These are phyloP conservation scores for Campaea margaritaria DNA, from an alignment of 2,888 invertebrate species.

Conservation along the genomic window DNA sequence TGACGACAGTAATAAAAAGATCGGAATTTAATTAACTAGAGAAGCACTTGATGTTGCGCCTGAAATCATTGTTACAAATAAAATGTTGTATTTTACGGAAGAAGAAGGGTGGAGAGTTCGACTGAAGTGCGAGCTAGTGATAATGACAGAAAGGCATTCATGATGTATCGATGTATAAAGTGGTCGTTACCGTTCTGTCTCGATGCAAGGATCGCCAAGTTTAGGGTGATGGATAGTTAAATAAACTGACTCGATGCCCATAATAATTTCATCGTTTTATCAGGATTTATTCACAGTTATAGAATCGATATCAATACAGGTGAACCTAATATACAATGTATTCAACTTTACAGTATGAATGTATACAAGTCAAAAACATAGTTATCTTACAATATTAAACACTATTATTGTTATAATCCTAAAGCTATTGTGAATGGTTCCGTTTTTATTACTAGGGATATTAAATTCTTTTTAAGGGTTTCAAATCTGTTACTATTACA, in stretches of 20 bases:
- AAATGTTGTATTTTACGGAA: conserved; percentile 65
- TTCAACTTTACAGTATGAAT: conserved; percentile 79
- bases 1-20: conserved; percentile 61
- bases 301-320: conserved; percentile 77
- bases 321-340: conserved; percentile 79
- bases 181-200: conserved; percentile 82
- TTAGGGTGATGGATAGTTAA: conserved; percentile 72
- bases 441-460: conserved; percentile 68
- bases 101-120: conserved; percentile 78
- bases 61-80: conserved; percentile 62
- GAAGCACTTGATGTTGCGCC: conserved; percentile 67
- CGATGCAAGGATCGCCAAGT: conserved; percentile 80
- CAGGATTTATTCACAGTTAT: conserved; percentile 84
- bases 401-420: conserved; percentile 82
- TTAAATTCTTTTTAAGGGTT: conserved; percentile 62
- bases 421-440: conserved; percentile 82
- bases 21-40: conserved; percentile 63
- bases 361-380: conserved; percentile 85
- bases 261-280: conserved; percentile 69
- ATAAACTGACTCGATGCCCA: conserved; percentile 74
- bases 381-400: conserved; percentile 78
- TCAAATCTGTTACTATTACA: conserved; percentile 61
- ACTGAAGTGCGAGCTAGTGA: conserved; percentile 79
- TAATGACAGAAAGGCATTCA: conserved; percentile 84
- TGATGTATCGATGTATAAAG: conserved; percentile 80